Evolutionary conservation across 1,140 invertebrate genomes (phyloP), one percentile per base, ranked within the genome.

Genomic region (Zaprionus taronus): DNA sequence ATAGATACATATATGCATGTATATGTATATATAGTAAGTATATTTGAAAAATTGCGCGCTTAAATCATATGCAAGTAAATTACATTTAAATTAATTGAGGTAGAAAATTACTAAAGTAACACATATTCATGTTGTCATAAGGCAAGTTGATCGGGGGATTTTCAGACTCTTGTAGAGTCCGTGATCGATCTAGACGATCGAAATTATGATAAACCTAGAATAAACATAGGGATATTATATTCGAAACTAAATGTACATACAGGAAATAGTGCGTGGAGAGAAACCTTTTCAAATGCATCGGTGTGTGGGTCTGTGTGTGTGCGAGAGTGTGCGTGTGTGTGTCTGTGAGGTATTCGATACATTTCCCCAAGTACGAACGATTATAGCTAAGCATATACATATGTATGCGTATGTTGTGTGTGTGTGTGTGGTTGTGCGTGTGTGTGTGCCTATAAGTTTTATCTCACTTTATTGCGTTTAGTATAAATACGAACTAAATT

Each of bases 91-190:
- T 89, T 79, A 89, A 79, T 74, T 89, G 84, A 89, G 84, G 84
- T 89, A 89, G 84, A 89, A 80, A 84, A 89, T 90, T 90, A 87
- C 85, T 87, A 87, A 90, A 89, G 72, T 90, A 90, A 89, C 85
- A 90, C 85, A 89, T 89, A 80, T 80, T 65, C 79, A 80, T 83
- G 77, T 86, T 79, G 20, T 64, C 34, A 79, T 89, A 89, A 87
- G 84, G 84, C 84, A 87, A 89, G 84, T 87, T 75, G 66, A 11
- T 47, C 41, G 41, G 41, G 41, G n/a, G 62, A 79, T 73, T 66
- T 47, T 51, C 47, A 24, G 68, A 90, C 85, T 90, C 85, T 89
- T 89, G 70, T 74, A 89, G 85, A 89, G 85, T 90, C 72, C 80
- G 62, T 63, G 77, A 67, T 78, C 74, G 74, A 80, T 74, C 76